These are phyloP conservation scores for Bimastos eiseni DNA, from an alignment of 2,888 invertebrate species.

Conservation along the genomic window DNA sequence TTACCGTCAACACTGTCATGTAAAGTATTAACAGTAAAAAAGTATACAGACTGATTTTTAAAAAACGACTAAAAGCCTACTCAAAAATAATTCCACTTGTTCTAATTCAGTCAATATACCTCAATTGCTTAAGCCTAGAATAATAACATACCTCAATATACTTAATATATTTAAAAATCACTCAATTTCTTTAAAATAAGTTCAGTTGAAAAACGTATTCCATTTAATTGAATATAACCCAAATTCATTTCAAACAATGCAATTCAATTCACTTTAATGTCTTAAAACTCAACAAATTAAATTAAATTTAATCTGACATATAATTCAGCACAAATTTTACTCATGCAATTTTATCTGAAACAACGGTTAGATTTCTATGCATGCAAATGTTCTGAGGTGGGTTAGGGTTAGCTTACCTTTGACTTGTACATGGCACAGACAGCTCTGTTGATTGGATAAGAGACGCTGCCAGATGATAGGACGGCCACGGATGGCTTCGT, in stretches of 20 bases:
- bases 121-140: background rate
- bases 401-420: too few relatives aligned
- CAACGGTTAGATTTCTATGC: background rate
- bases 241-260: background rate
- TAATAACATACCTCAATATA: background rate
- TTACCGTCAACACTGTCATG: too few relatives aligned
- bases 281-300: background rate
- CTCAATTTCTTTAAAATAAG: background rate
- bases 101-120: background rate
- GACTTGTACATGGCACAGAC: slow-evolving; percentile 74
- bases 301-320: background rate
- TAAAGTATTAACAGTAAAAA: background rate
- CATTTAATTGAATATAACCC: too few relatives aligned
- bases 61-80: background rate
- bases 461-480: slow-evolving; percentile 87
- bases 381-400: background rate
- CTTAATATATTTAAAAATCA: background rate
- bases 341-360: background rate
- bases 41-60: background rate
- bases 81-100: background rate
- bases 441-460: slow-evolving; percentile 91
- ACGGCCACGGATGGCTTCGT: slow-evolving; percentile 85
- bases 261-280: background rate
- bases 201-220: background rate
- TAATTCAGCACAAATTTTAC: background rate